phyloP scores from a whole-genome alignment of 2,797 vertebrate genomes.

The Zonotrichia albicollis region DNA sequence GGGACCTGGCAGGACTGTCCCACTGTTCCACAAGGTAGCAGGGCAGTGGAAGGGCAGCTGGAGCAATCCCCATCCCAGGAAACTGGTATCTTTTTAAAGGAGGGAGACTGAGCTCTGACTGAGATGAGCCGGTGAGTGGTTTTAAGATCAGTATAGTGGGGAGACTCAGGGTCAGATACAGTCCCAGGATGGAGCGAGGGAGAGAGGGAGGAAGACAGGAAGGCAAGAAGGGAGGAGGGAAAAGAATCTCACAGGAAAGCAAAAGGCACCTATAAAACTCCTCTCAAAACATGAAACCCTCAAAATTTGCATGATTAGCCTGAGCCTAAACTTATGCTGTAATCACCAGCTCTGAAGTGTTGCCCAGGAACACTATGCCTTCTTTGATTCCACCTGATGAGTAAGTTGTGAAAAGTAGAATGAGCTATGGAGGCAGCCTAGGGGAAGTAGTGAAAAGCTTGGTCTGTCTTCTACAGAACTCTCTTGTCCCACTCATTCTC shows the following conservation, averaged over 20 bases:
- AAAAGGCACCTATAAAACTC: background rate
- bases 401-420: background rate
- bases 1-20: no score
- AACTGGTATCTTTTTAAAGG: background rate
- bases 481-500: background rate
- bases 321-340: background rate
- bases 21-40: background rate
- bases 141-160: background rate
- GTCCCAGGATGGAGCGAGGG: fast-evolving
- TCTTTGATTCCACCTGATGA: background rate
- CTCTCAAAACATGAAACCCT: background rate
- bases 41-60: background rate
- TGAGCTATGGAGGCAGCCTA: background rate
- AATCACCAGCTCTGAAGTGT: background rate
- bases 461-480: background rate
- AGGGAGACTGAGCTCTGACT: background rate
- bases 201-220: background rate
- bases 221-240: background rate
- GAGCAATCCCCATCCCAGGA: background rate
- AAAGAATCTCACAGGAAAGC: background rate
- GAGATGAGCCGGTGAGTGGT: background rate
- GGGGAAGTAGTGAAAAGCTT: background rate
- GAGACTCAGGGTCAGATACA: background rate
- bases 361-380: background rate
- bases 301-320: fast-evolving